Evolutionary conservation across 2,888 invertebrate genomes (phyloP), one percentile per base, ranked within the genome.

Genomic region (Anarsia innoxiella): DNA sequence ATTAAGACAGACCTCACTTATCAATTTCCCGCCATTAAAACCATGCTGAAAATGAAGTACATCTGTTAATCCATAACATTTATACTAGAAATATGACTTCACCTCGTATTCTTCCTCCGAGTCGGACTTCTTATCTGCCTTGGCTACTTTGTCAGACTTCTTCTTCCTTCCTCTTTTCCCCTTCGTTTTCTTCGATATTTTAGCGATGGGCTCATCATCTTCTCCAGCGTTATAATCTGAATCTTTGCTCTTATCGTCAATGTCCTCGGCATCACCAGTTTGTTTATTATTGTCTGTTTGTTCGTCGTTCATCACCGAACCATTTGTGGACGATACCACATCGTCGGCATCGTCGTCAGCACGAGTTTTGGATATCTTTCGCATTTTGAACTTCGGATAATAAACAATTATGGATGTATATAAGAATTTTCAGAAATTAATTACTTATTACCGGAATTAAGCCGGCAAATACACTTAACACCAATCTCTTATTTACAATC

Each of bases 51-150:
- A n/a, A n/a, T n/a, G n/a, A n/a, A n/a, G n/a, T n/a, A n/a, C n/a
- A n/a, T n/a, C n/a, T n/a, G n/a, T n/a, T n/a, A n/a, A n/a, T n/a
- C n/a, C n/a, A n/a, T n/a, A n/a, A n/a, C n/a, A n/a, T n/a, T n/a
- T n/a, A n/a, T n/a, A n/a, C n/a, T n/a, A n/a, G n/a, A n/a, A n/a
- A n/a, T n/a, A n/a, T n/a, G n/a, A n/a, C n/a, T n/a, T n/a, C n/a
- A 87, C 89, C 86, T 89, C 88, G 46, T 87, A 88, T 41, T 87
- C 88, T 39, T 82, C 72, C 37, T 73, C 69, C 5, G n/a, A n/a
- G n/a, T 36, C 54, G 2, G 36, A 41, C 2, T 35, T 28, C 12
- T 35, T 19, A 12, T 16, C 28, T 1, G 54, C 50, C 40, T 58
- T 53, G 30, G 55, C 51, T 32, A 59, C 64, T 43, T 79, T 77